phyloP scores from a whole-genome alignment of 1,140 invertebrate species.

The Lepidurus couesii region DNA sequence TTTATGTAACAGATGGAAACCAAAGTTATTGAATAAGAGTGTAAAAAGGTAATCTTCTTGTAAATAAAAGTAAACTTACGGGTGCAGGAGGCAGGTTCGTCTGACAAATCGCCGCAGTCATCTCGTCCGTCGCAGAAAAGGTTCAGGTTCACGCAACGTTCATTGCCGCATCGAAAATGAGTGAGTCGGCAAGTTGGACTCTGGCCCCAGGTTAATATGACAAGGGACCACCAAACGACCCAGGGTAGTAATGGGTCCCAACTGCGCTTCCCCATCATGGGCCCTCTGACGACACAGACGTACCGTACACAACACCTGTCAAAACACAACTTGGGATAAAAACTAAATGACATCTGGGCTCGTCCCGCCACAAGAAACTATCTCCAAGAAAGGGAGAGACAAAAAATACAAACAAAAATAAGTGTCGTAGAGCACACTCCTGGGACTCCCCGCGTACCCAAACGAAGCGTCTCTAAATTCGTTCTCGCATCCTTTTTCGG shows the following conservation, averaged over 20 bases:
- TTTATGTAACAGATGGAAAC: too few relatives aligned
- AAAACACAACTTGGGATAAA: background rate
- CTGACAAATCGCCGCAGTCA: slow-evolving; percentile 35
- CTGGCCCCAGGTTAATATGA: slow-evolving; percentile 18
- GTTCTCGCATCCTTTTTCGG: too few relatives aligned
- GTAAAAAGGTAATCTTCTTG: too few relatives aligned
- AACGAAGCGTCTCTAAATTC: too few relatives aligned
- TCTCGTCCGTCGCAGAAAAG: slow-evolving; percentile 32
- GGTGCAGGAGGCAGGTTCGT: slow-evolving; percentile 34
- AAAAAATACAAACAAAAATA: too few relatives aligned
- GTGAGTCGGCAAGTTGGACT: slow-evolving; percentile 30
- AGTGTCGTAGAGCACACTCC: too few relatives aligned
- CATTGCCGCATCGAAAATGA: slow-evolving; percentile 33
- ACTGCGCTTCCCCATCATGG: slow-evolving; percentile 15
- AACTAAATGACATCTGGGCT: background rate
- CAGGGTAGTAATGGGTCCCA: slow-evolving; percentile 14
- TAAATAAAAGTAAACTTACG: slow-evolving; percentile 26
- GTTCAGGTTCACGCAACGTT: slow-evolving; percentile 33
- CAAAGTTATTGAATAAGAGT: too few relatives aligned
- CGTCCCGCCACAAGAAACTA: too few relatives aligned
- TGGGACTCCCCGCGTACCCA: too few relatives aligned
- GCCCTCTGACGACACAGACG: slow-evolving; percentile 8
- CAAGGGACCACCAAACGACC: slow-evolving; percentile 15
- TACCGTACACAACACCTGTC: background rate
- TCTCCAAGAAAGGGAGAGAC: too few relatives aligned